phyloP scores from a whole-genome alignment of 2,113 vertebrate genomes.

The Empidonax traillii region DNA sequence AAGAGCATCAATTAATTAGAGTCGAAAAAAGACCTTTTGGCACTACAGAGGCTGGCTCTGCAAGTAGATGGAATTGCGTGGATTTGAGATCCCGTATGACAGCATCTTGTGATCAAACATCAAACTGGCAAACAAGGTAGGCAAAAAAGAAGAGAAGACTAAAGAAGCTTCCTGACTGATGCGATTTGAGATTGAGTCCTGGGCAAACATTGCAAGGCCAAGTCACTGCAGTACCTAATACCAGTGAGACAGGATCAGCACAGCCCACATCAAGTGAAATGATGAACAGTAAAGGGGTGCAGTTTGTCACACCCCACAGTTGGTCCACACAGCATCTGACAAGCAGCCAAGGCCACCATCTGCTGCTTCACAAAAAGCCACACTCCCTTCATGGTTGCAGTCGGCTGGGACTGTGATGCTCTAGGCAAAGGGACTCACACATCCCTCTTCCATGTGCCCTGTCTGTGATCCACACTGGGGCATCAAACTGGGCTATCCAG shows the following conservation, averaged over 20 bases:
- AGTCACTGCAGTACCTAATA: not conserved
- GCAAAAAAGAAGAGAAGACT: not conserved
- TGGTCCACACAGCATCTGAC: not conserved
- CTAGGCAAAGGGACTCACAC: not conserved
- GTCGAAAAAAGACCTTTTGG: not conserved
- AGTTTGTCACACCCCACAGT: not conserved
- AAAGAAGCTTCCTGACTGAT: not conserved
- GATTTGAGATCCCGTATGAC: not conserved
- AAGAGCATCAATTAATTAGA: not conserved
- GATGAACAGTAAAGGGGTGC: not conserved
- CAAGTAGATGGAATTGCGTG: not conserved
- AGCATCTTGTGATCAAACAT: conserved; percentile 3
- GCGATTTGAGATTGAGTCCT: not conserved
- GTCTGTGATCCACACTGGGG: too few relatives aligned
- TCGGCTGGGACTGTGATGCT: not conserved
- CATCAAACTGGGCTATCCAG: not conserved
- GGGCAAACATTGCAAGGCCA: not conserved
- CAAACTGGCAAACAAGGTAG: not conserved
- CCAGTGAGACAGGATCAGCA: not conserved
- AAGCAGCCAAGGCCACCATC: not conserved
- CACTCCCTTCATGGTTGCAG: not conserved
- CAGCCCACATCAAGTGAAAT: not conserved
- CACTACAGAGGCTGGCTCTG: not conserved
- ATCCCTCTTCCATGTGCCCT: not conserved
- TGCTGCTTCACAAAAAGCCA: not conserved